Evolutionary conservation across 2,888 invertebrate species (phyloP).

Genomic region (Therioaphis trifolii): DNA sequence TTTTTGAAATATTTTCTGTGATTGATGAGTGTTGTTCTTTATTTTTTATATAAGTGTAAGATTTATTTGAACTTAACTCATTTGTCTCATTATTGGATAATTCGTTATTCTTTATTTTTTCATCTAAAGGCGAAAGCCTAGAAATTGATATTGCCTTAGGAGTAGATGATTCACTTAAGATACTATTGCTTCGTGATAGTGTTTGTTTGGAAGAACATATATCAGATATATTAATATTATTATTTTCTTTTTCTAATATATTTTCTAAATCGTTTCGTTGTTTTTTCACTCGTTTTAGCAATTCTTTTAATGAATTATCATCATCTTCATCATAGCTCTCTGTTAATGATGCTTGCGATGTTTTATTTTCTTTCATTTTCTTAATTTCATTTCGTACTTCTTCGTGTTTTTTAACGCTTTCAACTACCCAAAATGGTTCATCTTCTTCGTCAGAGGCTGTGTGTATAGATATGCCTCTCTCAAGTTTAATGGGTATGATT

Average conservation of each 20-base stretch:
- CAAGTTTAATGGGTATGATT: constrained; percentile 67
- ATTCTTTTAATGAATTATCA: constrained; percentile 74
- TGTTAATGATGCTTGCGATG: neutral
- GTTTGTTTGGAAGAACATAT: neutral
- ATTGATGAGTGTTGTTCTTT: neutral
- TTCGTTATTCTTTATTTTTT: neutral
- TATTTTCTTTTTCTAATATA: constrained; percentile 75
- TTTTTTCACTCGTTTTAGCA: constrained; percentile 75
- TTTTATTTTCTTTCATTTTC: constrained; percentile 39
- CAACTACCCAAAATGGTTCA: constrained; percentile 52
- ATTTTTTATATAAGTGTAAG: neutral
- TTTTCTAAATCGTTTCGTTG: constrained; percentile 79
- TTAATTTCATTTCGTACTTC: constrained; percentile 40
- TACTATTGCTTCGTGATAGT: constrained; percentile 11
- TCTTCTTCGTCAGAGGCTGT: constrained; percentile 72
- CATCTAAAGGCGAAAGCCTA: constrained; percentile 43
- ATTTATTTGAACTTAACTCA: neutral
- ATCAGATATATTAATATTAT: neutral
- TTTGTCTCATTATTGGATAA: neutral
- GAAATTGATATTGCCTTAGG: constrained; percentile 26
- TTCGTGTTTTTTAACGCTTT: constrained; percentile 47
- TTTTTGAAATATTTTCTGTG: constrained; percentile 9
- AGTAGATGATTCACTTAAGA: constrained; percentile 30
- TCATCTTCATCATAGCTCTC: constrained; percentile 35
- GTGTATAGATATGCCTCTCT: constrained; percentile 76